phyloP scores from a whole-genome alignment of 2,113 vertebrate genomes.

The Tragulus kanchil region DNA sequence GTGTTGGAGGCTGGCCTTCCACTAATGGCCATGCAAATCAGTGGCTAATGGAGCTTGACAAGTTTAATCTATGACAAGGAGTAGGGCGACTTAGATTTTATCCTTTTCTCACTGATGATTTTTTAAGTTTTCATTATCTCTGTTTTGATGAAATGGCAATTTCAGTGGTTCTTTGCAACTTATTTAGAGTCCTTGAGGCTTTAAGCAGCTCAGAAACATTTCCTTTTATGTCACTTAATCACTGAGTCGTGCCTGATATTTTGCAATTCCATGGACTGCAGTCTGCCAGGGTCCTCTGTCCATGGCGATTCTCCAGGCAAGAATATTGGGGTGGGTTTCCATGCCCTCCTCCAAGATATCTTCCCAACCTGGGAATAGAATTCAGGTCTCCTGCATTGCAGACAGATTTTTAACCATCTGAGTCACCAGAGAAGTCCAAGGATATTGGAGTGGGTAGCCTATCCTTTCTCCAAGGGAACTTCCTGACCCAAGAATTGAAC shows the following conservation, averaged over 20 bases:
- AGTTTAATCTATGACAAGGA: conserved; percentile 20
- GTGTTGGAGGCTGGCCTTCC: conserved; percentile 4
- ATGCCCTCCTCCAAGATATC: neutral
- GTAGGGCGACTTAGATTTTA: conserved; percentile 25
- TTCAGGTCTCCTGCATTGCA: neutral
- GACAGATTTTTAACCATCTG: neutral
- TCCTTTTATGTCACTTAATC: conserved; percentile 28
- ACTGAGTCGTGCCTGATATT: neutral
- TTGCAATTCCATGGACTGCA: neutral
- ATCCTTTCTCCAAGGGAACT: neutral
- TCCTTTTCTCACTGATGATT: conserved; percentile 51
- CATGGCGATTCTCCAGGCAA: neutral
- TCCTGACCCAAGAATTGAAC: neutral
- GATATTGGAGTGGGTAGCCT: neutral
- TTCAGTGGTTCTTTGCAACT: conserved; percentile 36
- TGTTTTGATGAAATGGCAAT: conserved; percentile 40
- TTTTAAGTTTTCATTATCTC: conserved; percentile 42
- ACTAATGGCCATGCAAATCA: conserved; percentile 69
- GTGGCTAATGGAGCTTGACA: conserved; percentile 56
- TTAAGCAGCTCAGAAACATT: conserved; percentile 10
- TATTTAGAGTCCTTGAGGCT: neutral
- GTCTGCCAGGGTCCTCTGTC: neutral
- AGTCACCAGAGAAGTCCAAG: neutral
- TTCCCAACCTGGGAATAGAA: neutral
- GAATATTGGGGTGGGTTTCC: neutral